These are phyloP conservation scores for Aporrectodea caliginosa DNA, from an alignment of 1,140 invertebrate species.

Conservation along the genomic window DNA sequence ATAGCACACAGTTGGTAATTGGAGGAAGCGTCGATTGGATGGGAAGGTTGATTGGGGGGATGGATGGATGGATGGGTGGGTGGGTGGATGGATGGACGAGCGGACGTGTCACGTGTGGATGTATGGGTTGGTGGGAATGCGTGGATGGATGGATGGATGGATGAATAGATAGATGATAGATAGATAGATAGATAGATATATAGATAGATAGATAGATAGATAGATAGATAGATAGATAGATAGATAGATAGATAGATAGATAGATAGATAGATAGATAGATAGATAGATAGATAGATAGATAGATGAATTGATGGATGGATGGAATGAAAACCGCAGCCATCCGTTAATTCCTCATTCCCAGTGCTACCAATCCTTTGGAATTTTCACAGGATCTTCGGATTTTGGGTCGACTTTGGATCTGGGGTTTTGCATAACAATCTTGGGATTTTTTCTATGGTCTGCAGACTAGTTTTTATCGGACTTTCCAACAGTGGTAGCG, in stretches of 20 bases:
- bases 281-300: slow-evolving; percentile 3
- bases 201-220: not conserved
- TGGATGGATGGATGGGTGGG: not conserved
- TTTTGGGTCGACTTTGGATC: no score
- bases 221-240: slow-evolving; percentile 3
- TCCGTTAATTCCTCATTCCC: no score
- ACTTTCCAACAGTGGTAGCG: no score
- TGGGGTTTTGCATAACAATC: no score
- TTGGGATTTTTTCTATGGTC: no score
- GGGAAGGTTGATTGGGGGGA: not conserved
- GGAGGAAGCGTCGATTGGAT: not conserved
- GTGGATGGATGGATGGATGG: not conserved
- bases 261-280: slow-evolving; percentile 3
- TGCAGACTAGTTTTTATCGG: no score
- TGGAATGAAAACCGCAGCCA: not conserved
- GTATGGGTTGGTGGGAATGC: no score
- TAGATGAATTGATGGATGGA: not conserved
- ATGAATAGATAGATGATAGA: not conserved
- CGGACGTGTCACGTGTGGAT: not conserved
- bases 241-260: slow-evolving; percentile 3
- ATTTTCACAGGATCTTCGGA: no score
- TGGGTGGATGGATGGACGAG: not conserved
- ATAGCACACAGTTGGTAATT: not conserved
- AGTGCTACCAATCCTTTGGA: no score
- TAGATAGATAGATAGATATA: not conserved